Evolutionary conservation across 2,888 invertebrate species (phyloP), one percentile per base, ranked within the genome.

Genomic region (Strigamia transsilvanica): DNA sequence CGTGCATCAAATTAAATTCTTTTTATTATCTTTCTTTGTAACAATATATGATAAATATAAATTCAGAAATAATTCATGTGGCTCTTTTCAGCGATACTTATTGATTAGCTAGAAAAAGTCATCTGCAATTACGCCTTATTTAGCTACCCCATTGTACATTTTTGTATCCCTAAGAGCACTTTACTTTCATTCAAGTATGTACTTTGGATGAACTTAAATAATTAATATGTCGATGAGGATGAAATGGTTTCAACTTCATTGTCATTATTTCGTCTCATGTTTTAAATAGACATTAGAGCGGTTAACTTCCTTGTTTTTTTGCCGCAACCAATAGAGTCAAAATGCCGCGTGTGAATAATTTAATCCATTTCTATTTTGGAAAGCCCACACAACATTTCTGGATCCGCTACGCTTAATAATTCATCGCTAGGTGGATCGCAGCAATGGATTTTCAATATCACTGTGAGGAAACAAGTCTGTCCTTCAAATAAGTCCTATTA

Each of bases 291-390:
- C 18, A 66, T 66, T 66, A 66, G 0, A 51, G 18, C 18, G 51
- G 7, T 21, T 21, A n/a, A 66, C 61, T 66, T 66, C 61, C 61
- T 21, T 21, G 61, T 66, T 66, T 66, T 21, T 18, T 2, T 38
- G 6, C 18, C 61, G 4, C n/a, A 15, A 13, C n/a, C 46, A 15
- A 42, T 42, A 61, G 61, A 13, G n/a, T 9, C n/a, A 12, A 66
- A 66, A 66, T 66, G 23, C 7, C 12, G 12, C 23, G 61, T 12
- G 23, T 66, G 61, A 66, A 66, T 66, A 66, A 66, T 66, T 66
- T 66, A 66, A 18, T 66, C n/a, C 12, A 23, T n/a, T 66, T 66
- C 61, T 66, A 66, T 66, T 66, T 66, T 66, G 13, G 46, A 46
- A 21, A 66, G n/a, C 61, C 13, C 2, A 21, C 61, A n/a, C 2